Evolutionary conservation across 2,888 invertebrate genomes (phyloP).

Genomic region (Caradrina clavipalpis): DNA sequence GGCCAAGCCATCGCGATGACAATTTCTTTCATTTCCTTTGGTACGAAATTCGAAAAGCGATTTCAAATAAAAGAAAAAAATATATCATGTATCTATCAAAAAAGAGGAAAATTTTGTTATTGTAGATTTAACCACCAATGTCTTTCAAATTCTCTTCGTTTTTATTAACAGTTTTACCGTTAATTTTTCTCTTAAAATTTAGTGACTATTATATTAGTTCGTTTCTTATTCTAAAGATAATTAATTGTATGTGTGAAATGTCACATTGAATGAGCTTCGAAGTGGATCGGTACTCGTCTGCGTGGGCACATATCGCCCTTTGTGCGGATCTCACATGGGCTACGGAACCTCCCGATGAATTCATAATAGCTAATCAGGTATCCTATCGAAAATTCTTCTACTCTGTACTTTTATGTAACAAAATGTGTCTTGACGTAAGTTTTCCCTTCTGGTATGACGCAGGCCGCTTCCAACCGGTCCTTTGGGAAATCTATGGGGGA

Average conservation of each 20-base stretch:
- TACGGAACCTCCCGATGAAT: slow-evolving; percentile 87
- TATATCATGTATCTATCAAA: slow-evolving; percentile 87
- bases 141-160: slow-evolving; percentile 89
- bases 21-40: slow-evolving; percentile 76
- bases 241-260: slow-evolving; percentile 87
- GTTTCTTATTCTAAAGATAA: slow-evolving; percentile 84
- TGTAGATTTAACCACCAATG: slow-evolving; percentile 89
- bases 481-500: too few relatives aligned
- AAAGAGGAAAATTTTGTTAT: slow-evolving; percentile 89
- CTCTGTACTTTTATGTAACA: background rate
- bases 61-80: slow-evolving; percentile 87
- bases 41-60: slow-evolving; percentile 87
- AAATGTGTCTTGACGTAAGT: background rate
- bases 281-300: slow-evolving; percentile 87
- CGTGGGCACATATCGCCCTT: slow-evolving; percentile 90
- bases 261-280: slow-evolving; percentile 91
- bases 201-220: slow-evolving; percentile 86
- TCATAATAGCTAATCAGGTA: slow-evolving; percentile 89
- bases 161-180: slow-evolving; percentile 88
- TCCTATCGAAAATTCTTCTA: background rate
- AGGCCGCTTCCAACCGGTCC: too few relatives aligned
- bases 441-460: slow-evolving; percentile 15
- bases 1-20: slow-evolving; percentile 85
- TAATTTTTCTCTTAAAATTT: slow-evolving; percentile 86
- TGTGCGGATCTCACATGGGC: slow-evolving; percentile 90